A percentile compares a stretch with the other conserved stretches of the same genome.
phyloP scores from a whole-genome alignment of 2,888 invertebrate species.

The Chloroclysta siterata region DNA sequence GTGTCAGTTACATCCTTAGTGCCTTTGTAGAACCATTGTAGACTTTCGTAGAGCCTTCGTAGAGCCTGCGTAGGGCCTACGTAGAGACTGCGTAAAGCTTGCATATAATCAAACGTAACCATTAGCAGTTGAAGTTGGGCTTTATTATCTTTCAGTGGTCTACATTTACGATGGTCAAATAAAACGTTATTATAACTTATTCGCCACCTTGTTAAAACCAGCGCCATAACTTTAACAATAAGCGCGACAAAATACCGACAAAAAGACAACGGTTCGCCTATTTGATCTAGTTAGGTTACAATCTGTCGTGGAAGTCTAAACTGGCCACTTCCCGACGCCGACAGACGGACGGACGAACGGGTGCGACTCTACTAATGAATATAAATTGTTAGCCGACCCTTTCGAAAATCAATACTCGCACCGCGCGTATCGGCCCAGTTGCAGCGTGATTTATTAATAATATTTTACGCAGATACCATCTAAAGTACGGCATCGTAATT shows the following conservation, averaged over 20 bases:
- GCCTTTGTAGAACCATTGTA: background rate
- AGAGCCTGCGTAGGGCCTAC: constrained; percentile 10
- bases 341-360: constrained; percentile 25
- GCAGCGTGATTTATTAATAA: constrained; percentile 79
- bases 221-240: background rate
- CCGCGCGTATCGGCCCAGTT: constrained; percentile 70
- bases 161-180: too few species aligned
- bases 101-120: too few species aligned
- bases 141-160: too few species aligned
- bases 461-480: constrained; percentile 81
- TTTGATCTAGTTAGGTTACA: constrained; percentile 11
- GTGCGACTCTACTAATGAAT: constrained; percentile 68
- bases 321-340: constrained; percentile 36
- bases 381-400: constrained; percentile 80
- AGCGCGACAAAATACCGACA: constrained; percentile 11
- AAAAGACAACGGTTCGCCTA: constrained; percentile 3
- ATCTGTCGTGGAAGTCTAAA: constrained; percentile 35
- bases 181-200: too few species aligned
- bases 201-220: too few species aligned
- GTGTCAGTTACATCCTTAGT: background rate
- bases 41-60: constrained; percentile 13
- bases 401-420: constrained; percentile 74
- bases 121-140: background rate
- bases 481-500: constrained; percentile 79
- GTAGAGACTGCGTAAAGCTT: background rate